phyloP scores from a whole-genome alignment of 2,113 vertebrate genomes.

The Indicator indicator region DNA sequence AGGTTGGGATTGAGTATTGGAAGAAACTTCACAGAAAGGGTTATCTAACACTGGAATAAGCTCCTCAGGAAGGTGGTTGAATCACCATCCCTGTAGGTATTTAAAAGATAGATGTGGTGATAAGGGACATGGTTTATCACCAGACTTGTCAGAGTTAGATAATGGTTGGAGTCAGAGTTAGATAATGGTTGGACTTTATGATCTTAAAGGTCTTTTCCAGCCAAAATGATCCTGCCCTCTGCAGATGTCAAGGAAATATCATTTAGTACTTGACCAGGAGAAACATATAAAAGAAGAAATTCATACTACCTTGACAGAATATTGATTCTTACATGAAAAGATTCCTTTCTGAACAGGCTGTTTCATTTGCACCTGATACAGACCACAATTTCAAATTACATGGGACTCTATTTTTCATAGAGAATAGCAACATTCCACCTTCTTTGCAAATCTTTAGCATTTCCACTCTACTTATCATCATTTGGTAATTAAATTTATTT shows the following conservation, averaged over 20 bases:
- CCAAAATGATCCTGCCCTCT: background rate
- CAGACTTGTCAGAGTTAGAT: too few species aligned
- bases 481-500: background rate
- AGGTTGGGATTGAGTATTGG: too few species aligned
- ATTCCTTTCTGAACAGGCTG: background rate
- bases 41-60: too few species aligned
- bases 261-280: background rate
- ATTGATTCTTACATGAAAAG: background rate
- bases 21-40: too few species aligned
- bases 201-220: too few species aligned
- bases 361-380: background rate
- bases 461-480: background rate
- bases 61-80: too few species aligned
- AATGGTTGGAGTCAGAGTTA: too few species aligned
- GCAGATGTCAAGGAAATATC: background rate
- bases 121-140: too few species aligned
- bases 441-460: background rate
- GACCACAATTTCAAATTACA: background rate
- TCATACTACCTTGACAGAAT: background rate
- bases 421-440: background rate
- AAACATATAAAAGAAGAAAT: background rate
- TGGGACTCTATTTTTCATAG: background rate
- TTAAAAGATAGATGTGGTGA: too few species aligned
- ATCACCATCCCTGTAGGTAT: too few species aligned
- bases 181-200: too few species aligned